Evolutionary conservation across 2,113 vertebrate species (phyloP).

Genomic region (Pygoscelis antarcticus): DNA sequence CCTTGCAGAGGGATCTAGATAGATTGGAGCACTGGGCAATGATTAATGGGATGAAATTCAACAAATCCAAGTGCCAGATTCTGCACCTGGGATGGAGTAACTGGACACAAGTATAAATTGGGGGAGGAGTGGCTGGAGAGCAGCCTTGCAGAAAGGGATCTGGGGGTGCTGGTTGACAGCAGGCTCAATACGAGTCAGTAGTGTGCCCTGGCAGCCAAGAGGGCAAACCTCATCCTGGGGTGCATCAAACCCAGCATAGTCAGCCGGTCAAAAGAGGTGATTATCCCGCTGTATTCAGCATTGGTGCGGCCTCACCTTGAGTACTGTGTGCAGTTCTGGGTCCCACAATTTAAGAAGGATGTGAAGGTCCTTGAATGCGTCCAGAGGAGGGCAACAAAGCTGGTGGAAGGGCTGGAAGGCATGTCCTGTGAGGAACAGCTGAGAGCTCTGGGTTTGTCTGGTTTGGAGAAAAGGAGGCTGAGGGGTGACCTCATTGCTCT

Average conservation of each 20-base stretch:
- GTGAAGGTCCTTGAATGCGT: not conserved
- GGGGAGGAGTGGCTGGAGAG: not conserved
- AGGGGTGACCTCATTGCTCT: not conserved
- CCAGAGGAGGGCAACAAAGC: not conserved
- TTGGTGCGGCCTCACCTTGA: not conserved
- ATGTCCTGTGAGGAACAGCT: not conserved
- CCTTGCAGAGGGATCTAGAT: not conserved
- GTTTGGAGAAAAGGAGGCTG: not conserved
- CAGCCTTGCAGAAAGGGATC: not conserved
- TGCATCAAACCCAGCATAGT: too few species aligned
- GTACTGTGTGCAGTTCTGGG: not conserved
- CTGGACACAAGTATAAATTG: not conserved
- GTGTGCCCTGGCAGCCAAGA: not conserved
- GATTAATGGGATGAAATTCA: fast-evolving
- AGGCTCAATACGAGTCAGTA: too few species aligned
- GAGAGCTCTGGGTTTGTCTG: not conserved
- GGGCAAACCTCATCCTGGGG: not conserved
- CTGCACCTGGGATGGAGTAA: too few species aligned
- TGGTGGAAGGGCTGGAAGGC: not conserved
- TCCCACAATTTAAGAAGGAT: not conserved
- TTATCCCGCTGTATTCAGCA: fast-evolving
- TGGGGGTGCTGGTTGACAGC: too few species aligned
- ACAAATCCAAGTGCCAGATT: not conserved
- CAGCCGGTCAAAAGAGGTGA: too few species aligned
- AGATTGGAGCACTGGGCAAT: not conserved